phyloP scores from a whole-genome alignment of 2,888 invertebrate species.

The Monoplex corrugatus region DNA sequence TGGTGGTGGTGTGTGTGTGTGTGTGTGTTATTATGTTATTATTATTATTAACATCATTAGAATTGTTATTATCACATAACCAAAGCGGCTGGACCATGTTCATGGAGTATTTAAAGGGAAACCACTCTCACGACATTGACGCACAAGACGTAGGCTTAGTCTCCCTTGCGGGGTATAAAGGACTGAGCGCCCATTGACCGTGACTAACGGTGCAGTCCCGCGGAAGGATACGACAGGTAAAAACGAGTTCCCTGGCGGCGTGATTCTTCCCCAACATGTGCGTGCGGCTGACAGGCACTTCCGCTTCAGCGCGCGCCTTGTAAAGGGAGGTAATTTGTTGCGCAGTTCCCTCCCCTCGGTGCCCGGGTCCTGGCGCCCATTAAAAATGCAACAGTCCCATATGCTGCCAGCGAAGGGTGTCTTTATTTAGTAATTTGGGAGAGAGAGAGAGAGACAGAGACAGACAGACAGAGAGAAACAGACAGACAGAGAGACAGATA shows the following conservation, averaged over 20 bases:
- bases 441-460: too few species aligned
- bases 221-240: background rate
- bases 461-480: background rate
- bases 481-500: background rate
- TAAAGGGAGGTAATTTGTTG: slow-evolving; percentile 11
- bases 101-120: too few species aligned
- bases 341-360: background rate
- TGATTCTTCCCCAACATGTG: slow-evolving; percentile 3
- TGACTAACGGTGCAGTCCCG: background rate
- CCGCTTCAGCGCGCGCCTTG: background rate
- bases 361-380: background rate
- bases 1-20: too few species aligned
- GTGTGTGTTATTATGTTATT: too few species aligned
- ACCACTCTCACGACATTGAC: too few species aligned
- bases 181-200: background rate
- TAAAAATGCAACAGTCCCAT: background rate
- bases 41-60: too few species aligned
- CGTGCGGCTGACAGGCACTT: background rate
- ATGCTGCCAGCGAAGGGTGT: background rate
- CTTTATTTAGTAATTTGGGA: background rate
- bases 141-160: too few species aligned
- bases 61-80: too few species aligned
- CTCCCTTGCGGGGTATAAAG: too few species aligned
- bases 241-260: background rate
- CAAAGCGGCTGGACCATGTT: too few species aligned